Evolutionary conservation across 2,888 invertebrate genomes (phyloP).

Genomic region (Rambutsinella grinnellia): DNA sequence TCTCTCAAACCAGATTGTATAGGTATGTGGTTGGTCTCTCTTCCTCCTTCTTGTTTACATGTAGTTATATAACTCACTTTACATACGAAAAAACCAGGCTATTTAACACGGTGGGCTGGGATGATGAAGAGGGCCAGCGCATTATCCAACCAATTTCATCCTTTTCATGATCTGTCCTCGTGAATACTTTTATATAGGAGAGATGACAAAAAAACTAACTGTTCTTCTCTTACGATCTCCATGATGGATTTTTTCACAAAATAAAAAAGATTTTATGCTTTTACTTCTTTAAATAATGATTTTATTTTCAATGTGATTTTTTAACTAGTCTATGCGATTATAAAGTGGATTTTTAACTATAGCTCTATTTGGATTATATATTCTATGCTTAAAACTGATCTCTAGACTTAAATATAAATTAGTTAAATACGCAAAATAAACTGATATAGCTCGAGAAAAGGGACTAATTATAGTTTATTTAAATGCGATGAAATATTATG

Average conservation of each 20-base stretch:
- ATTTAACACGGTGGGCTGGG: no score
- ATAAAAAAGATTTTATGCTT: neutral
- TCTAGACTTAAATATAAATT: neutral
- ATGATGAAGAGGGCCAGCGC: no score
- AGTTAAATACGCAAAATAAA: neutral
- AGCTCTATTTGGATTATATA: neutral
- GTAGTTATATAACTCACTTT: neutral
- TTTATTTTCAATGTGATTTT: neutral
- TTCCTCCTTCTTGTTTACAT: neutral
- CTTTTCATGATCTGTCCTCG: conserved; percentile 29
- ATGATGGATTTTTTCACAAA: neutral
- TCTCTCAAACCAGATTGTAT: no score
- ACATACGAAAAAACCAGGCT: neutral
- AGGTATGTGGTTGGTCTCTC: neutral
- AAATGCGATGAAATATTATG: neutral
- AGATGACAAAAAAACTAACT: neutral
- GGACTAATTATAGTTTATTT: neutral
- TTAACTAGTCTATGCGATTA: neutral
- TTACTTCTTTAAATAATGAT: neutral
- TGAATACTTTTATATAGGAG: conserved; percentile 5
- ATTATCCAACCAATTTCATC: neutral
- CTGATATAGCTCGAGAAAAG: neutral
- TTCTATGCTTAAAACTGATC: neutral
- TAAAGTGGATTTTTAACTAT: neutral
- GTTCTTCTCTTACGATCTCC: neutral